Percentiles rank a stretch among this genome's conserved stretches.
These are phyloP conservation scores for Streptopelia turtur DNA, from an alignment of 2,797 vertebrate species.

Conservation along the genomic window DNA sequence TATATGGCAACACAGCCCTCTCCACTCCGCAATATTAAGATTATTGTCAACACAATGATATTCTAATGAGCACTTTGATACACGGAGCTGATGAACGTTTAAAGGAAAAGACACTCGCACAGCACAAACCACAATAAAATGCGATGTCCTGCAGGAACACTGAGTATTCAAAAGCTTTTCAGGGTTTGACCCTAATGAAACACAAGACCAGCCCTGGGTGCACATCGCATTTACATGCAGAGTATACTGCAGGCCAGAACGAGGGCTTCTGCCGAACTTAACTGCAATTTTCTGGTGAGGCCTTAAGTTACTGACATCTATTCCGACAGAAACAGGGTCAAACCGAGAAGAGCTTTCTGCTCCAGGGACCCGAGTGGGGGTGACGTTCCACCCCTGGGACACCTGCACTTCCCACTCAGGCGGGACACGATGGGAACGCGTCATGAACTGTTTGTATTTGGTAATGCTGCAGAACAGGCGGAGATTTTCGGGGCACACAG, in stretches of 20 bases:
- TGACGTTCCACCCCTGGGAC: background rate
- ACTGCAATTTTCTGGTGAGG: conserved; percentile 5
- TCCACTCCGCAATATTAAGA: conserved; percentile 16
- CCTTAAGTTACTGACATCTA: conserved; percentile 16
- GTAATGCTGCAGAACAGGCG: no score
- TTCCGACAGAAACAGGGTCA: conserved; percentile 29
- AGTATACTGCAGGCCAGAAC: background rate
- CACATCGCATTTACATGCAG: background rate
- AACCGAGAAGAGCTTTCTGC: conserved; percentile 1
- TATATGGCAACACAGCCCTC: background rate
- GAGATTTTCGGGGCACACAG: no score
- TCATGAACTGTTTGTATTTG: no score
- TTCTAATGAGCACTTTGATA: background rate
- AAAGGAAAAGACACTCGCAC: background rate
- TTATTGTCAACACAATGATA: background rate
- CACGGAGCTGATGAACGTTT: background rate
- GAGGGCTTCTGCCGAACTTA: conserved; percentile 13
- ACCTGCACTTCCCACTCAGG: background rate
- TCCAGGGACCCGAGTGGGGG: background rate
- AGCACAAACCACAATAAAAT: background rate
- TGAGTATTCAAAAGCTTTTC: background rate
- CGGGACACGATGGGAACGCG: background rate
- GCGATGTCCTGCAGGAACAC: background rate
- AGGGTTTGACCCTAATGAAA: conserved; percentile 17
- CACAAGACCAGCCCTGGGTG: background rate